phyloP scores from a whole-genome alignment of 2,888 invertebrate species.

The Drosophila vallismaia region DNA sequence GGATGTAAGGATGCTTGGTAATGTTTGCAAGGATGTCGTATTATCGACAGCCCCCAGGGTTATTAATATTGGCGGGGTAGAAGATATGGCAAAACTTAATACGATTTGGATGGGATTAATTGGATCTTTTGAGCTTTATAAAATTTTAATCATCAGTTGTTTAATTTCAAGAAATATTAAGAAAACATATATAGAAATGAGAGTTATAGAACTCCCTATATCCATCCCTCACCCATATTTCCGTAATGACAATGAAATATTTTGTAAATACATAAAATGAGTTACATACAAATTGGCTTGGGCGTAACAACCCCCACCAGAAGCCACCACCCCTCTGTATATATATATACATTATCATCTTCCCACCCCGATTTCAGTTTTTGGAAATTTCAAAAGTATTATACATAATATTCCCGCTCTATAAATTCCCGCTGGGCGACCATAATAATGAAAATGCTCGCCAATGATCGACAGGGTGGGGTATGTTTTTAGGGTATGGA shows the following conservation, averaged over 20 bases:
- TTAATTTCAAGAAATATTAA: no score
- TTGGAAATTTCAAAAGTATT: conserved; percentile 38
- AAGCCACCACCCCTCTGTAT: conserved; percentile 30
- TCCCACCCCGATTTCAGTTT: conserved; percentile 37
- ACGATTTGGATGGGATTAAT: background rate
- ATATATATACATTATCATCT: conserved; percentile 13
- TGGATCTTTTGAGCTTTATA: no score
- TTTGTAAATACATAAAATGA: conserved; percentile 67
- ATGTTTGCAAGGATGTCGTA: conserved; percentile 56
- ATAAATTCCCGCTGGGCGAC: conserved; percentile 21
- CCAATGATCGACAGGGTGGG: conserved; percentile 61
- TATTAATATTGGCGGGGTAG: conserved; percentile 2
- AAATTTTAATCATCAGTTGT: no score
- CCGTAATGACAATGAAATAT: conserved; percentile 39
- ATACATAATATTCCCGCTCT: conserved; percentile 25
- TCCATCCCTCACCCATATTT: conserved; percentile 34
- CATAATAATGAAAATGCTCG: conserved; percentile 30
- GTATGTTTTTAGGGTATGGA: conserved; percentile 19
- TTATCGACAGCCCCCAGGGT: conserved; percentile 4
- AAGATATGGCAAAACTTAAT: background rate
- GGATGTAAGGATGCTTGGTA: conserved; percentile 59
- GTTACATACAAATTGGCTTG: conserved; percentile 69
- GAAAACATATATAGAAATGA: no score
- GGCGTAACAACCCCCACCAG: conserved; percentile 53
- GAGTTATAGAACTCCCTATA: conserved; percentile 4